Evolutionary conservation across 2,113 vertebrate species (phyloP).

Genomic region (Morphnarchus princeps): DNA sequence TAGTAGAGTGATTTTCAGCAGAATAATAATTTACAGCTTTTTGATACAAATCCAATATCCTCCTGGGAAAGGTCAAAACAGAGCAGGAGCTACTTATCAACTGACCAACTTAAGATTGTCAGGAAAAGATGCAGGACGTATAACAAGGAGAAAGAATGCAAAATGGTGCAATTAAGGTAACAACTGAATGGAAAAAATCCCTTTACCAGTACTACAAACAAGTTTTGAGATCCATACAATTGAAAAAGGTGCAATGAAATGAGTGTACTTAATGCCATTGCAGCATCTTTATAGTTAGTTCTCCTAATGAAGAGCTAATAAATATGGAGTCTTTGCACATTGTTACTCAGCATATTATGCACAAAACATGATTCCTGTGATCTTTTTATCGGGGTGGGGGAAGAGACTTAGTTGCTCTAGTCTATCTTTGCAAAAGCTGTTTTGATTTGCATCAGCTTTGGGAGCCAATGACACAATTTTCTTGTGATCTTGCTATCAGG

Average conservation of each 20-base stretch:
- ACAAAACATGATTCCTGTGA: not conserved
- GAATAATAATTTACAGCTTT: not conserved
- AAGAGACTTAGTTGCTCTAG: not conserved
- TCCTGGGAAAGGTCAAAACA: not conserved
- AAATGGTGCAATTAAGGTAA: not conserved
- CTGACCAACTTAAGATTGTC: not conserved
- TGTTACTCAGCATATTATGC: not conserved
- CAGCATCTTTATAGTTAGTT: not conserved
- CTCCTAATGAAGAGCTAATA: not conserved
- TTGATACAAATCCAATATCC: not conserved
- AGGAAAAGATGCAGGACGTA: not conserved
- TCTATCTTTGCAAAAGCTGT: not conserved
- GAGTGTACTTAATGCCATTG: not conserved
- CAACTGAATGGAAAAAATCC: not conserved
- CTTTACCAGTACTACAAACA: not conserved
- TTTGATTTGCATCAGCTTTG: not conserved
- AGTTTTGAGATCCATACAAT: not conserved
- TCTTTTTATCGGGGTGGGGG: not conserved
- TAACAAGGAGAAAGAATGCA: not conserved
- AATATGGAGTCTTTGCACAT: not conserved
- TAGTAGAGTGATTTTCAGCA: not conserved
- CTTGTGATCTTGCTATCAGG: not conserved
- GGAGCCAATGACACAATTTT: not conserved
- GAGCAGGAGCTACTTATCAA: not conserved
- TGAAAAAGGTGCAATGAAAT: not conserved